Evolutionary conservation across 2,113 vertebrate species (phyloP).

Genomic region (Phalacrocorax carbo): DNA sequence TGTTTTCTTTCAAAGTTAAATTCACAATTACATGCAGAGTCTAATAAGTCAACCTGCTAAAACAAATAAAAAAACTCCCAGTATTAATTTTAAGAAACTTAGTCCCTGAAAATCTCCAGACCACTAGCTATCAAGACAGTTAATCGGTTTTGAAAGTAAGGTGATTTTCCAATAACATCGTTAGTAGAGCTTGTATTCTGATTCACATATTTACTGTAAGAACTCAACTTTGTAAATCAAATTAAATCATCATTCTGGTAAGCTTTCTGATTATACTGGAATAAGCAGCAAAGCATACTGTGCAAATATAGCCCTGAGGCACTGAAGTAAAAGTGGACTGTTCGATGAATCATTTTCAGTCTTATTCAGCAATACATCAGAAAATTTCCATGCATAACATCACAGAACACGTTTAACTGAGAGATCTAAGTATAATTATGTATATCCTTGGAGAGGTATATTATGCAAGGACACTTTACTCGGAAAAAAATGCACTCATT

Average conservation of each 20-base stretch:
- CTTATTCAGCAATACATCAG: not conserved
- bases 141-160: not conserved
- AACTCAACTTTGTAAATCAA: not conserved
- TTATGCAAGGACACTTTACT: not conserved
- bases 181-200: not conserved
- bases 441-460: not conserved
- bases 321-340: not conserved
- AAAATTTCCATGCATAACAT: not conserved
- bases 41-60: not conserved
- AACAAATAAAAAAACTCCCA: not conserved
- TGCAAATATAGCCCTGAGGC: not conserved
- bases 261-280: not conserved
- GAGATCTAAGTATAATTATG: not conserved
- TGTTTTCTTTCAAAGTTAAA: not conserved
- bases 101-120: not conserved
- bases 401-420: not conserved
- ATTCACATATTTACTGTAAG: not conserved
- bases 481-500: not conserved
- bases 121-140: not conserved
- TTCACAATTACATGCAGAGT: not conserved
- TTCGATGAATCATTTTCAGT: not conserved
- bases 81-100: not conserved
- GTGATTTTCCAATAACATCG: not conserved
- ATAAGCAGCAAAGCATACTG: not conserved
- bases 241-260: not conserved